Conservation (phyloP, 2,113 vertebrate genomes). For the Alethe diademata region DNA sequence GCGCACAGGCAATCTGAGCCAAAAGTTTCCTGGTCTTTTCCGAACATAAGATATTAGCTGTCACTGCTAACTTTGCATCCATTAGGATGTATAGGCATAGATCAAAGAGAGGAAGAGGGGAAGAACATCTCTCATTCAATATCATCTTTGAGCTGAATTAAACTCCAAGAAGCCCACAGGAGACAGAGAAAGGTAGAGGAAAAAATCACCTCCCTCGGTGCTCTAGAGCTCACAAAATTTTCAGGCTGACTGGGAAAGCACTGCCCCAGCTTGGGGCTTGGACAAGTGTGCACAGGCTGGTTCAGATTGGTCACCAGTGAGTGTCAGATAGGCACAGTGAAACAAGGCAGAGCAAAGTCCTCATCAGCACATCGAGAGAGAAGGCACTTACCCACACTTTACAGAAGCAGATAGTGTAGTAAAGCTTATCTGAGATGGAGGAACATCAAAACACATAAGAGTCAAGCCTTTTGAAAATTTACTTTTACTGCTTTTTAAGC, state of each 20-base stretch:
- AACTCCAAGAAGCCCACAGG: background rate
- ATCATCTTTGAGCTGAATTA: background rate
- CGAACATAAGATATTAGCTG: background rate
- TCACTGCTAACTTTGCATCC: background rate
- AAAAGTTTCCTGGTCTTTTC: background rate
- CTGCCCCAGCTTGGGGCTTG: background rate
- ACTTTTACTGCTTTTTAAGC: background rate
- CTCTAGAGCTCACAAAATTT: background rate
- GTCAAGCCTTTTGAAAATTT: background rate
- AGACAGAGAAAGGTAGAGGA: background rate
- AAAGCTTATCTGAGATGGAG: background rate
- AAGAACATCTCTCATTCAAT: background rate
- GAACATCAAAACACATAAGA: background rate
- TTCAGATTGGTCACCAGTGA: fast-evolving
- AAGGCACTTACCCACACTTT: background rate
- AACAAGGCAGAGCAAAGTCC: background rate
- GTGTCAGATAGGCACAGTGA: background rate
- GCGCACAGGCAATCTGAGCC: background rate
- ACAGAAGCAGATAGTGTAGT: background rate
- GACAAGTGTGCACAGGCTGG: background rate
- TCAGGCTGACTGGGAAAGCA: background rate
- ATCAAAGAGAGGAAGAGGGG: background rate
- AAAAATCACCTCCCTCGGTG: background rate
- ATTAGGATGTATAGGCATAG: background rate
- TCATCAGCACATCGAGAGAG: fast-evolving